phyloP scores from a whole-genome alignment of 1,140 invertebrate species.

The Cyclargus thomasi region DNA sequence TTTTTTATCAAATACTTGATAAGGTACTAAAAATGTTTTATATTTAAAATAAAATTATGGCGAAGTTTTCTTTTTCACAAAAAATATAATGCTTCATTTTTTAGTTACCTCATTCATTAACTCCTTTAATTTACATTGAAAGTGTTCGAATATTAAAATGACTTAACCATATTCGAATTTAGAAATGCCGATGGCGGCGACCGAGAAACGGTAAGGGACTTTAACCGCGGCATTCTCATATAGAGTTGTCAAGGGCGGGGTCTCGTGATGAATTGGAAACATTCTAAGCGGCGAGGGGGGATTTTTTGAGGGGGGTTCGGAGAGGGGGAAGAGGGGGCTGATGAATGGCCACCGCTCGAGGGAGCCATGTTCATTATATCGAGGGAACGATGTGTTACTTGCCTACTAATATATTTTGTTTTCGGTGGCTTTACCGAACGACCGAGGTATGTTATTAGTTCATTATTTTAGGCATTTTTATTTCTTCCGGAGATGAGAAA shows the following conservation, averaged over 20 bases:
- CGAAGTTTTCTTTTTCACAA: too few relatives aligned
- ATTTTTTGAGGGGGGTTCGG: constrained; percentile 53
- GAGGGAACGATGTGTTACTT: constrained; percentile 69
- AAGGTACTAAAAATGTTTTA: too few relatives aligned
- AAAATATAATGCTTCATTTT: background rate
- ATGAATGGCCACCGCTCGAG: constrained; percentile 62
- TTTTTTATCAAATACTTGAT: too few relatives aligned
- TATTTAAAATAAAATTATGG: too few relatives aligned
- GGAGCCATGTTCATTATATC: constrained; percentile 73
- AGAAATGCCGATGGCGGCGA: background rate
- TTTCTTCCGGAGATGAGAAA: constrained; percentile 64
- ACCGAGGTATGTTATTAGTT: constrained; percentile 55
- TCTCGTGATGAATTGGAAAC: constrained; percentile 73
- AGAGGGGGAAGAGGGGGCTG: constrained; percentile 51
- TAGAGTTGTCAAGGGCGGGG: constrained; percentile 76
- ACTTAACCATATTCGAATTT: too few relatives aligned
- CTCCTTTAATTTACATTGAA: too few relatives aligned
- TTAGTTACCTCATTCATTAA: too few relatives aligned
- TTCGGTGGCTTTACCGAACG: constrained; percentile 44
- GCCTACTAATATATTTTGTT: constrained; percentile 71
- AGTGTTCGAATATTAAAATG: background rate
- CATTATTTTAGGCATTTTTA: constrained; percentile 70
- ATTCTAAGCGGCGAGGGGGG: constrained; percentile 48
- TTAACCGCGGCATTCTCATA: constrained; percentile 56
- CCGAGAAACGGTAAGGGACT: constrained; percentile 37